Evolutionary conservation across 92 coral and sea anemone genomes (phyloP).

Genomic region (Chrysogorgia sp.): DNA sequence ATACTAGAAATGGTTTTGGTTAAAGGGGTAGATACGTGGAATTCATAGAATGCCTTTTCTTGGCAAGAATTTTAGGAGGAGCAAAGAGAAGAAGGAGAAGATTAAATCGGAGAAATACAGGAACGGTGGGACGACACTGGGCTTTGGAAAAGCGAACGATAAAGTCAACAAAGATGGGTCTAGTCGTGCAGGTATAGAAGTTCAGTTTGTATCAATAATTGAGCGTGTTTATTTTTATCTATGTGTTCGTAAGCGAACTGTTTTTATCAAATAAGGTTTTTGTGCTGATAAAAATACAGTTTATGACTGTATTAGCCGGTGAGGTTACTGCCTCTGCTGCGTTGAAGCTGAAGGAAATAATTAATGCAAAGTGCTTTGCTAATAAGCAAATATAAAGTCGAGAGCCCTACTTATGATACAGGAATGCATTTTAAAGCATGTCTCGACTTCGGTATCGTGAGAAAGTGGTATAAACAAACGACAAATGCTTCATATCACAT

Average conservation of each 20-base stretch:
- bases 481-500: too few relatives aligned
- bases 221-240: not conserved
- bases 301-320: not conserved
- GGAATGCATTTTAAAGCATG: too few relatives aligned
- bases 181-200: conserved; percentile 35
- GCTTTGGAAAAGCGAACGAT: conserved; percentile 22
- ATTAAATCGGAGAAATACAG: conserved; percentile 18
- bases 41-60: conserved; percentile 84
- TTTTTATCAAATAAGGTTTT: not conserved
- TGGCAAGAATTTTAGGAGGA: conserved; percentile 76
- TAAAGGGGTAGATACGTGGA: conserved; percentile 12
- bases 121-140: conserved; percentile 7
- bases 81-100: conserved; percentile 74
- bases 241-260: not conserved
- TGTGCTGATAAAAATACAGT: not conserved
- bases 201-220: not conserved
- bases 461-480: too few relatives aligned
- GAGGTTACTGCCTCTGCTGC: too few relatives aligned
- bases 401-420: too few relatives aligned
- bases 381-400: too few relatives aligned
- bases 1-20: conserved; percentile 15
- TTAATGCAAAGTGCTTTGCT: too few relatives aligned
- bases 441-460: too few relatives aligned
- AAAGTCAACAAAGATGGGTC: conserved; percentile 33
- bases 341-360: too few relatives aligned